phyloP scores from a whole-genome alignment of 64 coral and sea anemone genomes.

The Anthopleura sola region DNA sequence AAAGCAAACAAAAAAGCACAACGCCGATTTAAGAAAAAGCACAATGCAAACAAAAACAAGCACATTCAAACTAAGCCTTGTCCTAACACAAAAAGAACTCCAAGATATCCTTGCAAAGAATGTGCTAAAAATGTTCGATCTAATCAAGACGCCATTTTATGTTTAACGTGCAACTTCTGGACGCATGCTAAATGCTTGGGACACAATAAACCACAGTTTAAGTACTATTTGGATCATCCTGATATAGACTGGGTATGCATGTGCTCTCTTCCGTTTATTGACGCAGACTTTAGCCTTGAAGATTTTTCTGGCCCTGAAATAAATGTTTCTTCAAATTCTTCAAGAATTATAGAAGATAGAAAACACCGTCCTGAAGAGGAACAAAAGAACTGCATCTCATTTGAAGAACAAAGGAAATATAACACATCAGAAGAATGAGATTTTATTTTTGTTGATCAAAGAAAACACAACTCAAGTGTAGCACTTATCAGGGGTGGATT shows the following conservation, averaged over 20 bases:
- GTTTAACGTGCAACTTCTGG: conserved; percentile 48
- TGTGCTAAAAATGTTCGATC: conserved; percentile 43
- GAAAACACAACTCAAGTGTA: too few relatives aligned
- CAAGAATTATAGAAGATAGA: background rate
- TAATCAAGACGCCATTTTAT: conserved; percentile 52
- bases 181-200: conserved; percentile 47
- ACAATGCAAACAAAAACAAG: too few relatives aligned
- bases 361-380: background rate
- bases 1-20: too few relatives aligned
- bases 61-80: conserved; percentile 50
- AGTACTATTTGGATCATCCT: conserved; percentile 36
- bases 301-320: background rate
- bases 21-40: too few relatives aligned
- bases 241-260: conserved; percentile 11
- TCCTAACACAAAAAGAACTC: conserved; percentile 11
- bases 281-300: background rate
- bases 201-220: conserved; percentile 37
- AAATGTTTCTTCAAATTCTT: background rate
- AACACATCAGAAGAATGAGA: background rate
- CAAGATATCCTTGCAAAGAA: conserved; percentile 43
- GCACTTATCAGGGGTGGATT: background rate
- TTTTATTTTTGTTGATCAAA: background rate
- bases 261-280: background rate
- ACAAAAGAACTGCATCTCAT: background rate
- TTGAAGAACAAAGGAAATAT: background rate